Evolutionary conservation across 2,888 invertebrate genomes (phyloP).

Genomic region (Chrysolina americana): DNA sequence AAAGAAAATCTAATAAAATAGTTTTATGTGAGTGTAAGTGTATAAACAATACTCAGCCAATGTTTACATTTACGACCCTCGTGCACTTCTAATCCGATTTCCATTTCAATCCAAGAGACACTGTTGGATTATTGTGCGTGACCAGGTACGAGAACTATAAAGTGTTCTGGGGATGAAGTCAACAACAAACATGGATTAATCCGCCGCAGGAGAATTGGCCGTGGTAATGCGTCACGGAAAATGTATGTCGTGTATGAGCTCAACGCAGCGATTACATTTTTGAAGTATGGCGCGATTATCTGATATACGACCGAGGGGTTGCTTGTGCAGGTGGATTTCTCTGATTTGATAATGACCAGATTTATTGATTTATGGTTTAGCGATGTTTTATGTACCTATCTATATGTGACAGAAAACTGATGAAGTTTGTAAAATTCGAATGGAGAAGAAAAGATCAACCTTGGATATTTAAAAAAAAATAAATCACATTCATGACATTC

Average conservation of each 20-base stretch:
- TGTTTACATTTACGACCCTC: background rate
- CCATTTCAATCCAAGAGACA: background rate
- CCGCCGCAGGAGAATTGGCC: slow-evolving; percentile 19
- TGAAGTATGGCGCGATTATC: slow-evolving; percentile 48
- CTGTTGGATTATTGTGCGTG: background rate
- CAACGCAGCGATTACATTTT: slow-evolving; percentile 47
- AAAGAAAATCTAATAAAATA: too few species aligned
- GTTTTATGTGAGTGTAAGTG: too few species aligned
- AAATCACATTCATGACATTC: too few species aligned
- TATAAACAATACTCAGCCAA: background rate
- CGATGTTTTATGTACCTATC: background rate
- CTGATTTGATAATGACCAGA: slow-evolving; percentile 39
- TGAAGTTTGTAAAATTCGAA: background rate
- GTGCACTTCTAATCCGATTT: background rate
- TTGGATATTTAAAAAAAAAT: too few species aligned
- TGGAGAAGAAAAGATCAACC: too few species aligned
- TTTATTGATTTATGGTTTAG: slow-evolving; percentile 27
- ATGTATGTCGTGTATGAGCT: slow-evolving; percentile 42
- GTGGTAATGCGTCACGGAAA: slow-evolving; percentile 37
- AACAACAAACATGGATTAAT: slow-evolving; percentile 18
- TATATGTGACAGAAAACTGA: background rate
- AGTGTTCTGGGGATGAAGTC: background rate
- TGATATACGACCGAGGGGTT: slow-evolving; percentile 45
- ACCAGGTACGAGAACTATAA: background rate
- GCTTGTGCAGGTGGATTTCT: slow-evolving; percentile 41